phyloP scores from a whole-genome alignment of 2,888 invertebrate genomes.

The Agapetus fuscipes region DNA sequence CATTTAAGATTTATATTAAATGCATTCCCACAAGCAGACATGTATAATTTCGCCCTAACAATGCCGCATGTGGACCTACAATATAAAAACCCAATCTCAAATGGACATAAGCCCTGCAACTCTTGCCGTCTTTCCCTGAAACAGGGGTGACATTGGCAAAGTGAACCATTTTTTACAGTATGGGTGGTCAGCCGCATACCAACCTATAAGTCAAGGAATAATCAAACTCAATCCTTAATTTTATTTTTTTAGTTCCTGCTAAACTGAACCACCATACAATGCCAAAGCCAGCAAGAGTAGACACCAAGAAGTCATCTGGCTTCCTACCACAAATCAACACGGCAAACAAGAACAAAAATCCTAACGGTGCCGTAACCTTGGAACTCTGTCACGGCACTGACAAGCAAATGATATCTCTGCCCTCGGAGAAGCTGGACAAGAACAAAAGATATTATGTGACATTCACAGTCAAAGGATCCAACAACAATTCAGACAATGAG shows the following conservation, averaged over 20 bases:
- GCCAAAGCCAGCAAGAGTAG: conserved; percentile 56
- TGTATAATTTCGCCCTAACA: too few relatives aligned
- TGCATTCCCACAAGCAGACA: too few relatives aligned
- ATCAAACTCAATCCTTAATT: too few relatives aligned
- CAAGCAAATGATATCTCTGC: conserved; percentile 78
- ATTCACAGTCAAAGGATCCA: conserved; percentile 76
- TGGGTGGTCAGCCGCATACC: too few relatives aligned
- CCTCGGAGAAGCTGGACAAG: conserved; percentile 77
- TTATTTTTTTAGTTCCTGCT: conserved; percentile 60
- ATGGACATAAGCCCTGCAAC: too few relatives aligned
- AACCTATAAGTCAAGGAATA: too few relatives aligned
- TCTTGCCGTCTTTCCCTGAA: too few relatives aligned
- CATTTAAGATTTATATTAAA: too few relatives aligned
- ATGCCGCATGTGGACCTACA: too few relatives aligned
- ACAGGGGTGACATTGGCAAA: too few relatives aligned
- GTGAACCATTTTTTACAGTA: too few relatives aligned
- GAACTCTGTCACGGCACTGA: conserved; percentile 79
- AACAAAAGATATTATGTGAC: conserved; percentile 89
- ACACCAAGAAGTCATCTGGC: conserved; percentile 45
- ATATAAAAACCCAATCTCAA: too few relatives aligned
- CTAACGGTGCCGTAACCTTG: conserved; percentile 54
- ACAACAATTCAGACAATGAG: conserved; percentile 46
- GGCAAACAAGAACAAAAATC: conserved; percentile 39
- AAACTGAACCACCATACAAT: conserved; percentile 69
- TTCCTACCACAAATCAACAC: conserved; percentile 62